Base-by-base conservation (phyloP, 2,797 vertebrate genomes). In the Pterois miles region DNA sequence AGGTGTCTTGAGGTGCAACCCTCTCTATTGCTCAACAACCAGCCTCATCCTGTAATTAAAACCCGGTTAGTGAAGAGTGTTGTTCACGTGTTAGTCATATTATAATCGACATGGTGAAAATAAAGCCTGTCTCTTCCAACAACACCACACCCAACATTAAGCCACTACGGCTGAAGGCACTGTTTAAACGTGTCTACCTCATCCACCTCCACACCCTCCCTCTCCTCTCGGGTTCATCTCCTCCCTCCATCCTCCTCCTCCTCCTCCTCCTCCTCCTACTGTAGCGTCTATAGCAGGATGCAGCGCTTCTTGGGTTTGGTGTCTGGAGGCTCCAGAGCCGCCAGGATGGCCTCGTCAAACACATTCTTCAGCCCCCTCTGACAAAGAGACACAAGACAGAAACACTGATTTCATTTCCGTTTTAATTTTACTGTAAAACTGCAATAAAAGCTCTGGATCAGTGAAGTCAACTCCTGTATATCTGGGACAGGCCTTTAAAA, bases 281-380 rank as follows among this genome's bases (percentile, higher is more conserved):
- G 12, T 22, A 65, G 46, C 43, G 10, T 91, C 85, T 95, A 95
- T 86, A 95, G 86, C 76, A 96, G 87, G 74, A 88, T 1, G 59
- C 95, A 96, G 75, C 86, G 91, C 59, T 92, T 95, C 88, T 95
- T 96, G 84, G 93, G 90, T 82, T 95, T 96, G 85, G 78, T 93
- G 82, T 95, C 94, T 0, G 94, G 94, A 71, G 94, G 94, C 82
- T 95, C 94, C 89, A 96, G 88, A 18, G 94, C 94, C 0, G 94
- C 95, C 65, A 95, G 77, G 87, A 96, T 95, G 78, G 94, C 95
- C 86, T 96, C 95, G 3, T 95, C 95, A 20, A 96, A 96, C 63
- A 96, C 95, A 18, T 95, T 95, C 89, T 95, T 95, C 86, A 96
- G 85, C 52, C 94, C 94, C 56, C 93, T 81, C 95, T 95, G 78